phyloP scores from a whole-genome alignment of 2,113 vertebrate genomes.

The Brienomyrus brachyistius region DNA sequence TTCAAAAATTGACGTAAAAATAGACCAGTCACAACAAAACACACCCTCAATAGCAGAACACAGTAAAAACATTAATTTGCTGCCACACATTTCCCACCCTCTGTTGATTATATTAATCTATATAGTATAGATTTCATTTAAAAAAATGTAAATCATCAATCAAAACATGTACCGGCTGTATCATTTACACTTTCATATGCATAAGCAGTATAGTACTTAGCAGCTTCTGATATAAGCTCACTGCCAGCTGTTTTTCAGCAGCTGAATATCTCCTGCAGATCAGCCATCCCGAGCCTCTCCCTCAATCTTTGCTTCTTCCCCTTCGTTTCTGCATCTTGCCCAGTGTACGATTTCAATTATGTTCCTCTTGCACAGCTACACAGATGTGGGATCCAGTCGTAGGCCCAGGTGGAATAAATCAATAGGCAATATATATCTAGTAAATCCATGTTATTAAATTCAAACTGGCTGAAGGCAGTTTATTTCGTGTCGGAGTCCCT shows the following conservation, averaged over 20 bases:
- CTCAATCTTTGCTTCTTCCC: slow-evolving; percentile 20
- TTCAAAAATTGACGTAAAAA: neutral
- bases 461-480: slow-evolving; percentile 36
- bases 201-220: no score
- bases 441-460: slow-evolving; percentile 61
- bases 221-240: neutral
- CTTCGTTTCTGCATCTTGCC: slow-evolving; percentile 38
- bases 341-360: slow-evolving; percentile 71
- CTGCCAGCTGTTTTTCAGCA: neutral
- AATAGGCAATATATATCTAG: slow-evolving; percentile 53
- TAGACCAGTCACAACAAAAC: neutral
- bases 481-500: slow-evolving; percentile 21
- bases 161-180: neutral
- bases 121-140: neutral
- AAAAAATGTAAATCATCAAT: neutral
- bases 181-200: neutral
- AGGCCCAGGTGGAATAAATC: slow-evolving; percentile 69
- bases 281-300: neutral
- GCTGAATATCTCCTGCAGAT: neutral
- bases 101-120: neutral
- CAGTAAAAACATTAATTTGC: neutral
- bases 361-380: slow-evolving; percentile 58
- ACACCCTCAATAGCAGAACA: neutral
- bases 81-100: neutral
- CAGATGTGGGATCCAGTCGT: slow-evolving; percentile 69